These are phyloP conservation scores for Onthophagus taurus DNA, from an alignment of 1,140 invertebrate genomes.

Conservation along the genomic window DNA sequence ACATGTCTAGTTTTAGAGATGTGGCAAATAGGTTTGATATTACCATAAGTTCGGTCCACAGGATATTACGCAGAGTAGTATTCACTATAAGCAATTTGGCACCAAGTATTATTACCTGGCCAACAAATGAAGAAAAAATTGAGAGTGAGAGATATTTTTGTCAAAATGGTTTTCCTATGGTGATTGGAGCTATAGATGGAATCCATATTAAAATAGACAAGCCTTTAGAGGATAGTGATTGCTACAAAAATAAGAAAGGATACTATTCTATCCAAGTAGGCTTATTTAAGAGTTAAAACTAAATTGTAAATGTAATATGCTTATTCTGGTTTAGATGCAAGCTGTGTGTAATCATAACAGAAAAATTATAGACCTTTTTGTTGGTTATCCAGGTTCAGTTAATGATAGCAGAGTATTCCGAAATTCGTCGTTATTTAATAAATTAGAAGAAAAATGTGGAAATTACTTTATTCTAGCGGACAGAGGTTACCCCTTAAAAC, in stretches of 20 bases:
- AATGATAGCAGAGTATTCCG: conserved; percentile 20
- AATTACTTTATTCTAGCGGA: conserved; percentile 22
- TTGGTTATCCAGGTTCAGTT: too few relatives aligned
- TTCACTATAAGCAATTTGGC: neutral
- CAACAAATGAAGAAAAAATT: neutral
- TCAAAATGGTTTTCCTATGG: too few relatives aligned
- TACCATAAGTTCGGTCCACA: neutral
- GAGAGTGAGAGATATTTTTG: conserved; percentile 18
- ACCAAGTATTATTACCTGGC: neutral
- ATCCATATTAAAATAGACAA: too few relatives aligned
- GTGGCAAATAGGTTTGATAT: conserved; percentile 3
- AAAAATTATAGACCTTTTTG: too few relatives aligned
- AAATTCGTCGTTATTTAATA: conserved; percentile 16
- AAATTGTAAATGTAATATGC: too few relatives aligned
- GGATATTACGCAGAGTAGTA: neutral
- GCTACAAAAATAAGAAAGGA: too few relatives aligned
- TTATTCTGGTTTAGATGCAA: too few relatives aligned
- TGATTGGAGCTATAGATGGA: conserved; percentile 29
- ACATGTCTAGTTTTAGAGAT: too few relatives aligned
- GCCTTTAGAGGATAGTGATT: too few relatives aligned
- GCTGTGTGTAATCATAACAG: too few relatives aligned
- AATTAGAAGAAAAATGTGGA: conserved; percentile 18
- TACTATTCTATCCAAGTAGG: too few relatives aligned
- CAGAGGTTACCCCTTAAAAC: conserved; percentile 21
- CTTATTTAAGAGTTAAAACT: too few relatives aligned